Evolutionary conservation across 2,113 vertebrate genomes (phyloP).

Genomic region (Gymnarchus niloticus): DNA sequence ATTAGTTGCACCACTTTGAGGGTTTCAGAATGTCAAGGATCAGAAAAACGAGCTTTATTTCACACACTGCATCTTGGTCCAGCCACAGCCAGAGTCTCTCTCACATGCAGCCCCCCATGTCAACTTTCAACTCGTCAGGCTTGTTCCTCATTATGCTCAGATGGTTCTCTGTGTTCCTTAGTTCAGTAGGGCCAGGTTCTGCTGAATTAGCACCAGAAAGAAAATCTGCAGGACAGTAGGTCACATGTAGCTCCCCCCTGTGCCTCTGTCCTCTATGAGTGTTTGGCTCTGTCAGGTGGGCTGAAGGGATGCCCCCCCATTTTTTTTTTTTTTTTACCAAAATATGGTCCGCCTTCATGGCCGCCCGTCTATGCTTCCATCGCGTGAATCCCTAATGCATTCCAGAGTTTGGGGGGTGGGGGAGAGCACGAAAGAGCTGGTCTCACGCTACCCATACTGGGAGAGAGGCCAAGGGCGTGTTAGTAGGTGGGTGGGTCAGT

Average conservation of each 20-base stretch:
- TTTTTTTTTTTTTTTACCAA: no score
- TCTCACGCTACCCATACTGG: constrained; percentile 21
- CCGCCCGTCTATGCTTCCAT: constrained; percentile 36
- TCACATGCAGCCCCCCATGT: neutral
- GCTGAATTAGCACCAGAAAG: constrained; percentile 24
- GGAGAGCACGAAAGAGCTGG: neutral
- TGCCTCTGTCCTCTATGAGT: neutral
- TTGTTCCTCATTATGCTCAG: constrained; percentile 11
- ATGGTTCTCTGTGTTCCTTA: neutral
- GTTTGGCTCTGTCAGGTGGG: neutral
- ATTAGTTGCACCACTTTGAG: neutral
- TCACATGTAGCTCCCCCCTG: neutral
- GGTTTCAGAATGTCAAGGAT: neutral
- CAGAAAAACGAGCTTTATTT: neutral
- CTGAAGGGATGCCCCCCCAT: constrained; percentile 20
- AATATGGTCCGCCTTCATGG: constrained; percentile 41
- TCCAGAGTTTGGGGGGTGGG: constrained; percentile 11
- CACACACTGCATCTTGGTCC: neutral
- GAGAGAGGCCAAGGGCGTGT: neutral
- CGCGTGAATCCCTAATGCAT: constrained; percentile 37
- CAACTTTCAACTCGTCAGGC: constrained; percentile 17
- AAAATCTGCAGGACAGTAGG: constrained; percentile 4
- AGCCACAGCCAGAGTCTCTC: neutral
- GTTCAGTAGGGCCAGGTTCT: constrained; percentile 12
- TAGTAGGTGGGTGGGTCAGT: neutral